Base-by-base conservation (phyloP, 2,888 invertebrate species). In the Drosophila imparisetae region DNA sequence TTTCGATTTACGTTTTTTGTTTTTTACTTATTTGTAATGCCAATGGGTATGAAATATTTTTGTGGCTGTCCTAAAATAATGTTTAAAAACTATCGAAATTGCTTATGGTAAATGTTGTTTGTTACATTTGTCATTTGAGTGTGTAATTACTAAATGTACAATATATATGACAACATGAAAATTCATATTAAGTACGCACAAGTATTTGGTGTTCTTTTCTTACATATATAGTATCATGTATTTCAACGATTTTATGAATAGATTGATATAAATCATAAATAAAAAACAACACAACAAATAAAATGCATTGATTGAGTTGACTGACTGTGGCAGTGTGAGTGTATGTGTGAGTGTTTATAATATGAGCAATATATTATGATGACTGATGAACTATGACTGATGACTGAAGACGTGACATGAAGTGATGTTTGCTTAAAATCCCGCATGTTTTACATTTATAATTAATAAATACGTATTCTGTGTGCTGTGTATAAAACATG, bases 21-120 rank as follows among this genome's bases (percentile, higher is more conserved):
- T 67, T 53, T 70, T 49, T 40, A 54, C 70, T 68, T 71, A 80
- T 72, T 49, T 78, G 65, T 73, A 53, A 57, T 81, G 86, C 86
- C 77, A 80, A 87, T 84, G 64, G 15, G 57, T 73, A 50, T 81
- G 65, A 73, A 81, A 75, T 81, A 78, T 36, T 83, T 87, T 89
- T 88, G 85, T 85, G 85, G 85, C 85, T 85, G 86, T 72, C 73
- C 72, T 86, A 72, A 74, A 61, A 74, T 63, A 66, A 64, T 55
- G 40, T 57, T 45, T 61, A 69, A 18, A 61, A 57, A 53, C 59
- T 75, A 66, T 50, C 62, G 32, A 62, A 75, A 67, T 66, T 76
- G 66, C 64, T 76, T 61, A 61, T 58, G 59, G 13, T 50, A 55
- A 62, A 55, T 55, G 40, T n/a, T 21, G 15, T 53, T 53, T 45